These are phyloP conservation scores for Drosophila colorata DNA, from an alignment of 2,888 invertebrate species.

Conservation along the genomic window DNA sequence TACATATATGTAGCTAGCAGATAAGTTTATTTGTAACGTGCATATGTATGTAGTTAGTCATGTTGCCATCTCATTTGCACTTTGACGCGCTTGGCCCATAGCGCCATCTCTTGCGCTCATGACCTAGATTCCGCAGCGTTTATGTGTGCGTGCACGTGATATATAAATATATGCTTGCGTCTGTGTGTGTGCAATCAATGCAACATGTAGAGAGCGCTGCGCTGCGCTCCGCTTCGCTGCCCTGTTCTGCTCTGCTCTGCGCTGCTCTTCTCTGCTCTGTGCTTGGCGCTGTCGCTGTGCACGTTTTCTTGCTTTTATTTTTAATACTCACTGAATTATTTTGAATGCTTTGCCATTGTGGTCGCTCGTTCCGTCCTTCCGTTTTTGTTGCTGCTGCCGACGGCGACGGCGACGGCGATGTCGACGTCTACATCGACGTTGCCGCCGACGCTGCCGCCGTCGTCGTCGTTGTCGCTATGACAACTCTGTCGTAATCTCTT, in stretches of 20 bases:
- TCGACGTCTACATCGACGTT: constrained; percentile 2
- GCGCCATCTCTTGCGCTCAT: constrained; percentile 85
- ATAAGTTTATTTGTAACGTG: constrained; percentile 55
- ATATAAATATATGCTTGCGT: constrained; percentile 55
- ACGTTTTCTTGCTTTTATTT: constrained; percentile 57
- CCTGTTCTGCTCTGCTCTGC: constrained; percentile 35
- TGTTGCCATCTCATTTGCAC: constrained; percentile 84
- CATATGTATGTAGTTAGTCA: constrained; percentile 52
- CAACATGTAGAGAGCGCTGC: constrained; percentile 81
- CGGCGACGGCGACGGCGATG: constrained; percentile 3
- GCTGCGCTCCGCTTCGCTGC: constrained; percentile 19
- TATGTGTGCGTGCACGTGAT: constrained; percentile 76
- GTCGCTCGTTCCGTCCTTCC: constrained; percentile 71
- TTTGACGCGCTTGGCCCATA: constrained; percentile 79
- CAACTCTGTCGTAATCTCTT: constrained; percentile 70
- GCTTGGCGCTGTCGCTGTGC: constrained; percentile 35
- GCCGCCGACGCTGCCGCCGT: background rate
- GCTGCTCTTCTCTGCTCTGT: constrained; percentile 23
- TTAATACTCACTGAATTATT: constrained; percentile 77
- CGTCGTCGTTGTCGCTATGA: constrained; percentile 28
- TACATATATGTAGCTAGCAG: constrained; percentile 18
- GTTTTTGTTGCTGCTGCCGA: constrained; percentile 47
- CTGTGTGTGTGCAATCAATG: constrained; percentile 82
- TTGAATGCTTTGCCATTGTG: constrained; percentile 62
- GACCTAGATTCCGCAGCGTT: constrained; percentile 84